These are phyloP conservation scores for Plebejus anna DNA, from an alignment of 2,888 invertebrate species.

Conservation along the genomic window DNA sequence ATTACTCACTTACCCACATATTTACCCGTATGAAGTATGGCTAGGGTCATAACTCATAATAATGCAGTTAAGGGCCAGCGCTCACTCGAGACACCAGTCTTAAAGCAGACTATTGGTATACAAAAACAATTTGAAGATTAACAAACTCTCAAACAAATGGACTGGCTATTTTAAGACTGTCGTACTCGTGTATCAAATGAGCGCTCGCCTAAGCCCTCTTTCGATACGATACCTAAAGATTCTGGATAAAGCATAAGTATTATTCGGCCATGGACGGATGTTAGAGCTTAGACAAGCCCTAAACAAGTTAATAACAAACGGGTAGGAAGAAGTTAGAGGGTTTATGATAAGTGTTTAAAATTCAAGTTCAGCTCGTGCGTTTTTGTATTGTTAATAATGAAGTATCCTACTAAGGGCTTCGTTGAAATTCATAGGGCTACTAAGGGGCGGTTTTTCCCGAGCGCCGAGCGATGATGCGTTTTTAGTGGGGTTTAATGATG, in stretches of 20 bases:
- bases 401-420: constrained; percentile 52
- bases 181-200: no score
- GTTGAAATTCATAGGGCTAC: constrained; percentile 78
- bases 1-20: constrained; percentile 48
- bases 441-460: constrained; percentile 61
- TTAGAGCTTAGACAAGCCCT: no score
- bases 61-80: background rate
- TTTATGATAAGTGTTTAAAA: background rate
- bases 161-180: background rate
- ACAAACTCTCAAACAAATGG: background rate
- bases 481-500: constrained; percentile 78
- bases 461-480: constrained; percentile 60
- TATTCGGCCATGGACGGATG: background rate
- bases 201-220: background rate
- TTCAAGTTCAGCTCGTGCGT: constrained; percentile 1
- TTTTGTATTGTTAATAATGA: constrained; percentile 14
- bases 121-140: no score
- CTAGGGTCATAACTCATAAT: background rate
- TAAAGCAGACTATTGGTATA: no score
- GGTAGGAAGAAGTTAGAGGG: no score
- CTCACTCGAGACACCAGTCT: background rate
- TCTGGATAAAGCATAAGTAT: no score
- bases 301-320: no score
- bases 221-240: background rate
- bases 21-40: constrained; percentile 27